Evolutionary conservation across 53 echinoderm and acorn worm genomes (phyloP).

Genomic region (Echinarachnius parma): DNA sequence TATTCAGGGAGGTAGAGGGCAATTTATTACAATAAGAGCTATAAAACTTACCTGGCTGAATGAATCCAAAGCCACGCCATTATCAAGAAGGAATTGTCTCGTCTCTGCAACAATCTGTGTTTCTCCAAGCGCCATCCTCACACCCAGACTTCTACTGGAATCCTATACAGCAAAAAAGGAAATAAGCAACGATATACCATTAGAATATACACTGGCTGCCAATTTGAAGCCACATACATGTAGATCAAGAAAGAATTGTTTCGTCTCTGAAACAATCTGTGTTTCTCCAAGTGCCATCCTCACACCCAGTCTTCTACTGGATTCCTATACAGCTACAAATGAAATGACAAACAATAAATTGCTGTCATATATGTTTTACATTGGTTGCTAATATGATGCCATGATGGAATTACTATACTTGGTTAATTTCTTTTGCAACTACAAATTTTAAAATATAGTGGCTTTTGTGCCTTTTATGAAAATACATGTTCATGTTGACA

Average conservation of each 20-base stretch:
- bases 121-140: conserved; percentile 89
- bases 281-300: conserved; percentile 94
- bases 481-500: too few relatives aligned
- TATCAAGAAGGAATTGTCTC: conserved; percentile 88
- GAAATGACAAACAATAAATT: neutral
- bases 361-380: too few relatives aligned
- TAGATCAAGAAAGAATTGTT: conserved; percentile 88
- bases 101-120: conserved; percentile 98
- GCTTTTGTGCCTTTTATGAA: too few relatives aligned
- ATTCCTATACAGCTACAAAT: conserved; percentile 44
- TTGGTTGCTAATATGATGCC: too few relatives aligned
- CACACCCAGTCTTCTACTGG: conserved; percentile 82
- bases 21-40: too few relatives aligned
- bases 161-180: conserved; percentile 32
- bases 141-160: conserved; percentile 77
- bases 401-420: too few relatives aligned
- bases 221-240: too few relatives aligned
- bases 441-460: too few relatives aligned
- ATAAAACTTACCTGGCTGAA: conserved; percentile 99
- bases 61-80: conserved; percentile 87
- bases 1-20: too few relatives aligned
- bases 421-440: too few relatives aligned
- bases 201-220: too few relatives aligned
- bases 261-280: conserved; percentile 94
- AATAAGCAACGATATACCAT: neutral